These are phyloP conservation scores for Trimorus sp. DNA, from an alignment of 2,888 invertebrate species.

Conservation along the genomic window DNA sequence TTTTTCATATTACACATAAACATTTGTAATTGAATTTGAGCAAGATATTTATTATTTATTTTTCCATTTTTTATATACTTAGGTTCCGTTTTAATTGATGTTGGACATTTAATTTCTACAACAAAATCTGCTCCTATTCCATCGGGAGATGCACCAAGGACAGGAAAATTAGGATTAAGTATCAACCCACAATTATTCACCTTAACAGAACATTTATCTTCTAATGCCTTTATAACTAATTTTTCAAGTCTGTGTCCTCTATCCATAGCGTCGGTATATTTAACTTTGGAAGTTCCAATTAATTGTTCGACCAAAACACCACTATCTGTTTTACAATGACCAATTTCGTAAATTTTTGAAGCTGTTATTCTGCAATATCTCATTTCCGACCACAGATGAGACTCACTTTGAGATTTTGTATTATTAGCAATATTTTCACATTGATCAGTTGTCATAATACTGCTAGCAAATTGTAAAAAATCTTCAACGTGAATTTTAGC, in stretches of 20 bases:
- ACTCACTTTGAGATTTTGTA: not conserved
- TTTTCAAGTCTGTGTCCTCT: constrained; percentile 55
- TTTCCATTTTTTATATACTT: constrained; percentile 41
- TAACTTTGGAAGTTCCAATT: constrained; percentile 63
- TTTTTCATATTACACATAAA: constrained; percentile 60
- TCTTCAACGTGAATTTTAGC: not conserved
- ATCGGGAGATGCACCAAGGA: constrained; percentile 68
- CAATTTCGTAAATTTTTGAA: constrained; percentile 48
- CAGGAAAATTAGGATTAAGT: constrained; percentile 33
- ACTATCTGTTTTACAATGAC: constrained; percentile 62
- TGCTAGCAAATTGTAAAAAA: not conserved
- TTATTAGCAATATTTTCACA: too few species aligned
- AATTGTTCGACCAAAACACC: constrained; percentile 66
- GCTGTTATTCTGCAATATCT: constrained; percentile 56
- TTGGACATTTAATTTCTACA: constrained; percentile 72
- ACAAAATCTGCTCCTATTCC: constrained; percentile 63
- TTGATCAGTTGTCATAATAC: too few species aligned
- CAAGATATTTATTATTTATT: constrained; percentile 32
- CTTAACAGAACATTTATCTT: not conserved
- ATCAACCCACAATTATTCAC: not conserved
- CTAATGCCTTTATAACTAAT: constrained; percentile 33
- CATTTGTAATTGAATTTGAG: constrained; percentile 73
- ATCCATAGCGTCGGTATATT: constrained; percentile 35
- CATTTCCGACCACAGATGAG: constrained; percentile 42
- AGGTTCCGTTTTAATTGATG: constrained; percentile 4